Evolutionary conservation across 2,113 vertebrate species (phyloP).

Genomic region (Nipponia nippon): DNA sequence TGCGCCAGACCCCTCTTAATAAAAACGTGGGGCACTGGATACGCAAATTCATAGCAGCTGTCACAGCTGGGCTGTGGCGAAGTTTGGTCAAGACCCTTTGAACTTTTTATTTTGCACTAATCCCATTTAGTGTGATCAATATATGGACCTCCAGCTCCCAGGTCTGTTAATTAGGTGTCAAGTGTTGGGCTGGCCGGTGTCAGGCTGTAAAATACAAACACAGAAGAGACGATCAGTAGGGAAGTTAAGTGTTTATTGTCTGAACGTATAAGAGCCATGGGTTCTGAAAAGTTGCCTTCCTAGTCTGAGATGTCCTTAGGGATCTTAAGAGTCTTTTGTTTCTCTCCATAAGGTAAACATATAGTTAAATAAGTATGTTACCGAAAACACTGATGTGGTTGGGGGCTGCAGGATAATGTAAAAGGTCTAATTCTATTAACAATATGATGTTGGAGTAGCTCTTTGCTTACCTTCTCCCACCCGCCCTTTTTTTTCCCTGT

Average conservation of each 20-base stretch:
- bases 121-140: slow-evolving; percentile 67
- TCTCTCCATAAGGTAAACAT: neutral
- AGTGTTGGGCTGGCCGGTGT: slow-evolving; percentile 59
- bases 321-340: neutral
- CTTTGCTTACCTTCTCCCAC: neutral
- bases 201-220: slow-evolving; percentile 62
- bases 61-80: slow-evolving; percentile 46
- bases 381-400: neutral
- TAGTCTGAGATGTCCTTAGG: neutral
- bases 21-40: slow-evolving; percentile 26
- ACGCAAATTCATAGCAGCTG: slow-evolving; percentile 62
- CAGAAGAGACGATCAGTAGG: neutral
- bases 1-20: slow-evolving; percentile 2
- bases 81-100: slow-evolving; percentile 69
- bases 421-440: neutral
- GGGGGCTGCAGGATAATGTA: neutral
- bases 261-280: neutral
- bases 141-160: slow-evolving; percentile 58
- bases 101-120: slow-evolving; percentile 70
- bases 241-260: slow-evolving; percentile 63
- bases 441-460: neutral
- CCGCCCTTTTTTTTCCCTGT: neutral
- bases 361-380: neutral
- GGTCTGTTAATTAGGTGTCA: slow-evolving; percentile 68
- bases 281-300: slow-evolving; percentile 4